These are phyloP conservation scores for Xiphophorus hellerii DNA, from an alignment of 2,113 vertebrate species.

Conservation along the genomic window DNA sequence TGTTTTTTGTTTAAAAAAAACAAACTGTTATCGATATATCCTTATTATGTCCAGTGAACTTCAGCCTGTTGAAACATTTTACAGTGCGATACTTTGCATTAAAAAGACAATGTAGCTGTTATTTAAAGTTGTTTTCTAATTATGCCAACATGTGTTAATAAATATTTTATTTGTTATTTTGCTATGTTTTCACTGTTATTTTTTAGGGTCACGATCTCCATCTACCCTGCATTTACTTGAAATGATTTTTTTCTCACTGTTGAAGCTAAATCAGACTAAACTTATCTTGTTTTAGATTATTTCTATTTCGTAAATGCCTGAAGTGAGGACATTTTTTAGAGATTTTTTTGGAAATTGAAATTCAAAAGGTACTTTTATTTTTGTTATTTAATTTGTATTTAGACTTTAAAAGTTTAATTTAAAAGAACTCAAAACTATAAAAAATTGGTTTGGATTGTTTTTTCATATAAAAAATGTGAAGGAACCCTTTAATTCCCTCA, in stretches of 20 bases:
- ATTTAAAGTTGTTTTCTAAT: background rate
- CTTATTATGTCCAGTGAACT: background rate
- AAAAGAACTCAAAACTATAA: background rate
- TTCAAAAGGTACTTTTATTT: background rate
- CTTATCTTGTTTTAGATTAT: too few species aligned
- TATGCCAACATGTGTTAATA: slow-evolving; percentile 14
- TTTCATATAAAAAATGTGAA: background rate
- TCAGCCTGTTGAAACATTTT: background rate
- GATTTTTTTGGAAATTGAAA: background rate
- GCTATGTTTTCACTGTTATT: background rate
- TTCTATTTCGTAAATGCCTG: too few species aligned
- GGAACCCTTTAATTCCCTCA: background rate
- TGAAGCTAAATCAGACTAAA: background rate
- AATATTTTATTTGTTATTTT: background rate
- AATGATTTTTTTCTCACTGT: background rate
- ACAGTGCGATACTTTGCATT: slow-evolving; percentile 3
- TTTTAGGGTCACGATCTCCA: background rate
- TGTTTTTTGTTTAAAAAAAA: background rate
- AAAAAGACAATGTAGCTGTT: background rate
- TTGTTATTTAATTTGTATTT: background rate
- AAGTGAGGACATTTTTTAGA: too few species aligned
- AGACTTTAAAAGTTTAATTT: background rate
- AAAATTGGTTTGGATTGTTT: too few species aligned
- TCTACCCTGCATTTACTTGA: background rate
- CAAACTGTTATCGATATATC: background rate